A percentile compares a stretch with the other conserved stretches of the same genome.
Evolutionary conservation across 2,113 vertebrate species (phyloP).

Genomic region (Otolemur garnettii): DNA sequence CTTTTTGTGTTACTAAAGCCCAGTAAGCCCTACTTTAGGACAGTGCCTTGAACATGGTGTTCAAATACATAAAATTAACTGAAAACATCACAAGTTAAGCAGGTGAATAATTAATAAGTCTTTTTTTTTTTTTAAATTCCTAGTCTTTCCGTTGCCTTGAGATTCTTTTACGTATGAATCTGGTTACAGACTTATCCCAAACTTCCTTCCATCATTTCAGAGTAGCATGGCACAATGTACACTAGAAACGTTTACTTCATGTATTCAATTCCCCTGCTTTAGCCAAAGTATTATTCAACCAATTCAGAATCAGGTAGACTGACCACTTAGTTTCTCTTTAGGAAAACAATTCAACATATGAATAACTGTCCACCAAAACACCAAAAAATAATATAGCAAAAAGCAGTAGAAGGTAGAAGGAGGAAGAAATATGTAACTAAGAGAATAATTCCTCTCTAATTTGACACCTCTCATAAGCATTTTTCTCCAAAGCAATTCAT

Average conservation of each 20-base stretch:
- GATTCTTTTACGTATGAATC: not conserved
- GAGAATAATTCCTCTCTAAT: not conserved
- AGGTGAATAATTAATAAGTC: not conserved
- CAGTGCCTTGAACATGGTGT: not conserved
- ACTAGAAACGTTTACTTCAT: not conserved
- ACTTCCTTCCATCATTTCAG: not conserved
- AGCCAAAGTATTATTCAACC: not conserved
- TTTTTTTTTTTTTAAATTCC: not conserved
- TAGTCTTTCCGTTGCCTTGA: not conserved
- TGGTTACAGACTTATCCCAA: not conserved
- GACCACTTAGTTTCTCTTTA: not conserved
- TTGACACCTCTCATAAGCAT: not conserved
- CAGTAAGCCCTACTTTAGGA: not conserved
- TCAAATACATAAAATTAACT: not conserved
- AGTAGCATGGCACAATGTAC: not conserved
- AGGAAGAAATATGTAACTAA: not conserved
- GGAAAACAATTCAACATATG: not conserved
- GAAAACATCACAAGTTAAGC: not conserved
- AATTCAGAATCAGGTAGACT: not conserved
- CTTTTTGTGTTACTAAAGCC: not conserved
- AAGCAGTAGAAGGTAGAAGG: not conserved
- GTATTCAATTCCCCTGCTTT: not conserved
- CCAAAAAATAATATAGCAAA: not conserved
- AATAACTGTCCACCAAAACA: not conserved
- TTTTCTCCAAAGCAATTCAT: constrained; percentile 2